Percentiles rank a stretch among this genome's conserved stretches.
Conservation (phyloP, 1,140 invertebrate genomes). For the Chironomus tepperi region DNA sequence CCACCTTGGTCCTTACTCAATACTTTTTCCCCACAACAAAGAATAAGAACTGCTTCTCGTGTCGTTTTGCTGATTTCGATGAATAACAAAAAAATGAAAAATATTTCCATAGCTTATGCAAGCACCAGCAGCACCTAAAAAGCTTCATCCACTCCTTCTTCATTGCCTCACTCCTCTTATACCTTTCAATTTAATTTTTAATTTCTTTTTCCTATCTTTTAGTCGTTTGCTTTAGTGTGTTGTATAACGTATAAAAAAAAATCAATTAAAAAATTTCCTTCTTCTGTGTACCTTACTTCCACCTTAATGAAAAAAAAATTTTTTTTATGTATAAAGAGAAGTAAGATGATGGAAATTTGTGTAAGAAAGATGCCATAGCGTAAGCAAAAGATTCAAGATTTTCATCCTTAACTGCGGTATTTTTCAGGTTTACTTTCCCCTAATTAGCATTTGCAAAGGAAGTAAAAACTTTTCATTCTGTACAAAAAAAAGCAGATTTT, state of each 20-base stretch:
- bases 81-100: too few species aligned
- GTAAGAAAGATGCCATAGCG: slow-evolving; percentile 3
- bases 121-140: too few species aligned
- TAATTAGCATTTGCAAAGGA: slow-evolving; percentile 1
- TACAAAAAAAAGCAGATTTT: background rate
- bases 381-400: slow-evolving; percentile 17
- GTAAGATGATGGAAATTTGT: background rate
- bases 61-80: too few species aligned
- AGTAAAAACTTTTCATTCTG: background rate
- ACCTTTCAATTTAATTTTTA: background rate
- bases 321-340: background rate
- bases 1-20: too few species aligned
- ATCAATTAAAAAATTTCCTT: slow-evolving; percentile 19
- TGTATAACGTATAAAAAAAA: slow-evolving; percentile 1
- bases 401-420: slow-evolving; percentile 5
- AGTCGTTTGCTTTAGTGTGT: background rate
- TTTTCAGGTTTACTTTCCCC: background rate
- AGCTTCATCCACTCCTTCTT: background rate
- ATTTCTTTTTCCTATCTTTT: background rate
- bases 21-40: too few species aligned
- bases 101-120: too few species aligned
- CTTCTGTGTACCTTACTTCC: background rate
- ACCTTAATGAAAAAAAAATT: slow-evolving; percentile 16
- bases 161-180: background rate
- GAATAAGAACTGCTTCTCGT: too few species aligned